Base-by-base conservation (phyloP, 2,113 vertebrate genomes). In the Circaetus gallicus region DNA sequence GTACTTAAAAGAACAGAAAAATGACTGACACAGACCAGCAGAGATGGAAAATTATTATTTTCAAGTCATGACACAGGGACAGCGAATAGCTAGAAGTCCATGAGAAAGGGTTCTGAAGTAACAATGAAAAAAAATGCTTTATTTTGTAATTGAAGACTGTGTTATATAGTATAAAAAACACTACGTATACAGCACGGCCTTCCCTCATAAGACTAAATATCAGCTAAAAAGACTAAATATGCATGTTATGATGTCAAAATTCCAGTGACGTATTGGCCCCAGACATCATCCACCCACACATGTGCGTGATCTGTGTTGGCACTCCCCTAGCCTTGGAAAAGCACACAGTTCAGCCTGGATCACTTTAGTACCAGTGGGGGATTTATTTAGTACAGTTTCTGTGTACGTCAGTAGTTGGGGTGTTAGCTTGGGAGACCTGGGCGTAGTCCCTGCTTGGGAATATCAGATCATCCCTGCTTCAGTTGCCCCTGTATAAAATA, bases 401-500 rank as follows among this genome's bases (percentile, higher is more conserved):
- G 6, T 10, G 3, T 29, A 73, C 9, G 26, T 89, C 77, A 89
- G 16, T 4, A 16, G 3, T 4, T 13, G 52, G 67, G n/a, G 15
- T 56, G 76, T 72, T 12, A 25, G 34, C 58, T 6, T 38, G 71
- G 65, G 59, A 71, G n/a, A 10, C 10, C 5, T 7, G 25, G 16
- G 32, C 31, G 50, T 11, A 42, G 47, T 9, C 18, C 21, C 38
- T 49, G 11, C 56, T 25, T 43, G 58, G 52, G 52, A 69, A 38
- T 6, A 7, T 6, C 24, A 24, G 8, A 62, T 21, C 55, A 18
- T 5, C 17, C 25, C 26, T 31, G 20, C 19, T 63, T 80, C 62
- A 7, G 31, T 26, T 59, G 52, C 7, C 20, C 1, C 1, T 14
- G 29, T 2, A 4, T 11, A 7, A 82, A 52, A 34, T 0, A 58